phyloP scores from a whole-genome alignment of 2,797 vertebrate species.

The Kryptolebias ocellatus region DNA sequence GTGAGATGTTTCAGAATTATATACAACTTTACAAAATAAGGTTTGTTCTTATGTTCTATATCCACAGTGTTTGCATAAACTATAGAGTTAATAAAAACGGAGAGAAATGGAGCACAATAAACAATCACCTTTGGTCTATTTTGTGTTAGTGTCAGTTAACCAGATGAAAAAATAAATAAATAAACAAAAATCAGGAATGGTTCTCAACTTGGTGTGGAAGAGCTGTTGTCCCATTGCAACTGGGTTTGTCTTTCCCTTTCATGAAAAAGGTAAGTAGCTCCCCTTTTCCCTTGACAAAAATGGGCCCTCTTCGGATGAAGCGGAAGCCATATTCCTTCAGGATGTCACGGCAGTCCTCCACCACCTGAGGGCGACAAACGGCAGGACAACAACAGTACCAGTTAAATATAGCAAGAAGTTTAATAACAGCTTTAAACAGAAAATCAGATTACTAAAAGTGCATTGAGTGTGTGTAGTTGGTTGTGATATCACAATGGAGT shows the following conservation, averaged over 20 bases:
- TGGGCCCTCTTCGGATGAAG: conserved; percentile 90
- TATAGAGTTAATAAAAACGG: conserved; percentile 22
- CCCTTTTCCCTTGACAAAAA: conserved; percentile 96
- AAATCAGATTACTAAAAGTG: no score
- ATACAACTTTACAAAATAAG: neutral
- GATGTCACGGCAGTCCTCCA: conserved; percentile 91
- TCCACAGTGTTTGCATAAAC: conserved; percentile 21
- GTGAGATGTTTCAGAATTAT: conserved; percentile 23
- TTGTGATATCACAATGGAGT: no score
- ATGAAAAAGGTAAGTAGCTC: conserved; percentile 95
- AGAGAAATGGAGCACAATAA: conserved; percentile 18
- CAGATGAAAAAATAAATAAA: neutral
- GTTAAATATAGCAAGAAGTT: no score
- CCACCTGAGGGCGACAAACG: conserved; percentile 82
- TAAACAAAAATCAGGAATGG: conserved; percentile 39
- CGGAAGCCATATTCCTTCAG: conserved; percentile 92
- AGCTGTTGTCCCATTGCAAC: conserved; percentile 76
- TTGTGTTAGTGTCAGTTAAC: neutral
- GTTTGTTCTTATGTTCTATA: conserved; percentile 17
- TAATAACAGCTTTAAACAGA: no score
- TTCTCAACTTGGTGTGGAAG: conserved; percentile 89
- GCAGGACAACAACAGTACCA: conserved; percentile 3
- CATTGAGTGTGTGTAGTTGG: no score
- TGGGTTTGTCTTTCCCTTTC: conserved; percentile 91
- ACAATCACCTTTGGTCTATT: neutral